Evolutionary conservation across 2,888 invertebrate genomes (phyloP).

Genomic region (Diplolepis rosae): DNA sequence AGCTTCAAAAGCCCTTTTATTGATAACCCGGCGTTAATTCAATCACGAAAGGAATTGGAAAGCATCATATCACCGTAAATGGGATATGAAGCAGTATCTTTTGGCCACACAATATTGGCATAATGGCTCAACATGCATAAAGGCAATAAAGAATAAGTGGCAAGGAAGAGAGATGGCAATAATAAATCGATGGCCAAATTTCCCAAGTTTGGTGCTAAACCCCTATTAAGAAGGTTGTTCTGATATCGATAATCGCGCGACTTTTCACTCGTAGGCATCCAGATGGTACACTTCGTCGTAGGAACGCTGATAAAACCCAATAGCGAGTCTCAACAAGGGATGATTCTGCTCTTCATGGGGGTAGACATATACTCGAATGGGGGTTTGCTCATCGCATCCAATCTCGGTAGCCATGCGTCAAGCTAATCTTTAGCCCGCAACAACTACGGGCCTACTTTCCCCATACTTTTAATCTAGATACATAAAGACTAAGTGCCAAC

Average conservation of each 20-base stretch:
- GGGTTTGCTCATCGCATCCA: conserved; percentile 45
- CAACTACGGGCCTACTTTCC: conserved; percentile 52
- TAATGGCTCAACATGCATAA: not conserved
- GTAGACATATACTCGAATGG: conserved; percentile 53
- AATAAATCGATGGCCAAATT: not conserved
- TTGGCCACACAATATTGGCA: not conserved
- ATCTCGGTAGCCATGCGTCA: conserved; percentile 64
- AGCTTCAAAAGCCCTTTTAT: too few species aligned
- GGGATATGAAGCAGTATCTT: not conserved
- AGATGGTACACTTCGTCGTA: not conserved
- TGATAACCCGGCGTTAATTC: too few species aligned
- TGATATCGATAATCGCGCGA: conserved; percentile 7
- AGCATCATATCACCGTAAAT: not conserved
- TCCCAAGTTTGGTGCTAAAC: not conserved
- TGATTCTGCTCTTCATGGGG: conserved; percentile 39
- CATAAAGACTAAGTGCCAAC: conserved; percentile 26
- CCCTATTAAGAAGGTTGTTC: conserved; percentile 9
- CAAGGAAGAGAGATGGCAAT: not conserved
- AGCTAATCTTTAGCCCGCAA: conserved; percentile 60
- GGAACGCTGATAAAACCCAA: conserved; percentile 11
- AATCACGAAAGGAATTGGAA: too few species aligned
- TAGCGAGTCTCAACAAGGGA: conserved; percentile 10
- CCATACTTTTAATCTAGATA: conserved; percentile 50
- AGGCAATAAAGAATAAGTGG: not conserved
- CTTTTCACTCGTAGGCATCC: conserved; percentile 10